Base-by-base conservation (phyloP, 1,140 invertebrate species). In the Heliothis subflexa region DNA sequence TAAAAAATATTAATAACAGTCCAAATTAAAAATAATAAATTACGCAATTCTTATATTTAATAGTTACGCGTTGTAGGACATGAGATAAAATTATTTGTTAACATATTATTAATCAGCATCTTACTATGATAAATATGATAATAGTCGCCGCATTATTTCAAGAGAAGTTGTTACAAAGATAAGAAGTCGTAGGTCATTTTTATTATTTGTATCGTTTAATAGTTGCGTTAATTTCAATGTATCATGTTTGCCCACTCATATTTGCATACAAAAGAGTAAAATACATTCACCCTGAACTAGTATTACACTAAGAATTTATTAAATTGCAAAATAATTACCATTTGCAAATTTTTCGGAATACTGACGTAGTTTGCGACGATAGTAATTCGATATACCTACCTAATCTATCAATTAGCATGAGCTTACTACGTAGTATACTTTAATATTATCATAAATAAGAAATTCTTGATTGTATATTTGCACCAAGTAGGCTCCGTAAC, bases 191-290 rank as follows among this genome's bases (percentile, higher is more conserved):
- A 40, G 68, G 50, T 71, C 50, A 54, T 7, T 54, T 13, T 55
- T 40, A 40, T 71, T 47, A n/a, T 12, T 55, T 28, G 28, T 55
- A 33, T 55, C 21, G 16, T 33, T 14, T 70, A 52, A 28, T 40
- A 62, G 59, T 45, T 62, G 62, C 40, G 13, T 54, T 40, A 71
- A 40, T 55, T 33, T 55, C 50, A 25, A 49, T 68, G 0, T 66
- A 11, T 25, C 10, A 52, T 28, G 4, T 13, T 28, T 10, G 14
- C 4, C 13, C 9, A 45, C 11, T 40, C 5, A 66, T 10, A 66
- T 71, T 71, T 52, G n/a, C 68, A 71, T 40, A 55, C 50, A 71
- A 71, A 71, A 71, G 68, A 71, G 28, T 40, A 40, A 71, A 71
- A 71, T 66, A 40, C 68, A 25, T 71, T 71, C 68, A 71, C 68